Evolutionary conservation across 2,888 invertebrate species (phyloP).

Genomic region (Priapulus caudatus): DNA sequence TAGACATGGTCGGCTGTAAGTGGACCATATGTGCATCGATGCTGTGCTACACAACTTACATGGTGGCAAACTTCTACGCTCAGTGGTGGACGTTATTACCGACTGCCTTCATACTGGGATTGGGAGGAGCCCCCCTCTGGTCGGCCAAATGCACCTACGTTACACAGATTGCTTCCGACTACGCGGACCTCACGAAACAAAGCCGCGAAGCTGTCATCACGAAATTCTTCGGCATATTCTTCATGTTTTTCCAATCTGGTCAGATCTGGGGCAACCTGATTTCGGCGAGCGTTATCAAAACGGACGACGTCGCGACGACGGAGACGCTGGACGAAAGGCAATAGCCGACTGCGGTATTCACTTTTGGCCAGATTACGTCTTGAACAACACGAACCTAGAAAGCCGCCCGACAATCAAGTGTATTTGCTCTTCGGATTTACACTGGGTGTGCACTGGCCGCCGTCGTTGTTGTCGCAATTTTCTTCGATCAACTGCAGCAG

Average conservation of each 20-base stretch:
- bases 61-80: no score
- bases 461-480: slow-evolving; percentile 67
- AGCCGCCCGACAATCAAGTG: slow-evolving; percentile 71
- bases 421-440: no score
- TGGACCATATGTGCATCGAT: slow-evolving; percentile 87
- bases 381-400: no score
- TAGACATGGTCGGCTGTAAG: slow-evolving; percentile 92
- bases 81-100: no score
- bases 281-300: slow-evolving; percentile 12
- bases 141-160: slow-evolving; percentile 92
- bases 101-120: slow-evolving; percentile 83
- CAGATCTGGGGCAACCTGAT: slow-evolving; percentile 18
- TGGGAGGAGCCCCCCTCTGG: slow-evolving; percentile 96
- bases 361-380: no score
- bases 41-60: slow-evolving; percentile 92
- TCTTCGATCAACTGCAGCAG: slow-evolving; percentile 81
- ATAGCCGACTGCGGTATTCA: no score
- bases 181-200: no score
- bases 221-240: no score
- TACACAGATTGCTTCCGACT: no score
- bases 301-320: no score
- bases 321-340: no score
- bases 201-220: no score
- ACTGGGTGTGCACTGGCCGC: slow-evolving; percentile 72
- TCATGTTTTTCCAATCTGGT: slow-evolving; percentile 8